These are phyloP conservation scores for Ylistrum balloti DNA, from an alignment of 1,140 invertebrate species.

Conservation along the genomic window DNA sequence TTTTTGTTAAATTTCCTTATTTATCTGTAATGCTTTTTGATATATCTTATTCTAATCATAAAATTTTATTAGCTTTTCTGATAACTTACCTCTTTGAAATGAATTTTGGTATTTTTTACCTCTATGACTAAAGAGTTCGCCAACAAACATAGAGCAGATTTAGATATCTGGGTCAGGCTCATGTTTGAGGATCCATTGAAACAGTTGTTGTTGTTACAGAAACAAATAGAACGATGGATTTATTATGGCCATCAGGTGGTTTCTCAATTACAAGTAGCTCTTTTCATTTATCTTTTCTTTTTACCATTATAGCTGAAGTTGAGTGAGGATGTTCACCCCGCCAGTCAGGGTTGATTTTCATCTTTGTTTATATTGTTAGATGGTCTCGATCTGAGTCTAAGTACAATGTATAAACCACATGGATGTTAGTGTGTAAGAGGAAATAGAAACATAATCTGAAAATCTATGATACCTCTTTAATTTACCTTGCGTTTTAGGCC, in stretches of 20 bases:
- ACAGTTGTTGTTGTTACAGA: slow-evolving; percentile 6
- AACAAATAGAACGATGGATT: neutral
- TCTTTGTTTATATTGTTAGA: neutral
- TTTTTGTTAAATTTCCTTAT: no score
- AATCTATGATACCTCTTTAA: no score
- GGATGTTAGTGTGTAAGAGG: no score
- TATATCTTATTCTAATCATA: no score
- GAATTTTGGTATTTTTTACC: no score
- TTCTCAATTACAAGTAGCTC: neutral
- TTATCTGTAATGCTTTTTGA: no score
- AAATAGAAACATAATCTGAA: no score
- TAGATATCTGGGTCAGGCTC: no score
- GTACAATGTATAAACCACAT: neutral
- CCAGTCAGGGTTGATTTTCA: neutral
- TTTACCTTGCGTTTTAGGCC: no score
- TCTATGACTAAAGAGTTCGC: no score
- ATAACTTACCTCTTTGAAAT: no score
- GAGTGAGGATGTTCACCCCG: neutral
- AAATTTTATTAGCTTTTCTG: no score
- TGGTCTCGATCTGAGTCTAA: neutral
- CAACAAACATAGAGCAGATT: neutral
- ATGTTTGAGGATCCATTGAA: neutral
- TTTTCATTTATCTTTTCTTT: neutral
- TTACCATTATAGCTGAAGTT: neutral
- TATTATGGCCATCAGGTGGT: neutral